A percentile compares a stretch with the other conserved stretches of the same genome.
These are phyloP conservation scores for Gortyna flavago DNA, from an alignment of 2,888 invertebrate genomes.

Conservation along the genomic window DNA sequence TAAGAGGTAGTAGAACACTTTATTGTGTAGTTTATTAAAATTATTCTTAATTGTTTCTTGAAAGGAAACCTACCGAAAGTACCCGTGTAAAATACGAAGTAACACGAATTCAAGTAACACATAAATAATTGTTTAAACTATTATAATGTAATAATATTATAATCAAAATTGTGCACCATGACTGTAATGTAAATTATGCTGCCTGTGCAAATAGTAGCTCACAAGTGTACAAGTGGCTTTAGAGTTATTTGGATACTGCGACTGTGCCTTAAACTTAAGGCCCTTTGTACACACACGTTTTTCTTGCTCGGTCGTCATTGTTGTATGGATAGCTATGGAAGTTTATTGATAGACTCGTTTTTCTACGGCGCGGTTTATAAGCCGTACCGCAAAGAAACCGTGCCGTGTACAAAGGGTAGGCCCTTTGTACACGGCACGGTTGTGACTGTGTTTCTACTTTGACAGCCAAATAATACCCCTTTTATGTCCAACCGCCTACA, in stretches of 20 bases:
- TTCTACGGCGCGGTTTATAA: neutral
- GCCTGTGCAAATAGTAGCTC: neutral
- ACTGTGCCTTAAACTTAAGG: neutral
- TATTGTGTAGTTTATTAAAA: conserved; percentile 9
- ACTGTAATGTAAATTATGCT: neutral
- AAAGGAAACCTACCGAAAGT: neutral
- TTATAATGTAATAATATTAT: neutral
- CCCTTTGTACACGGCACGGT: too few relatives aligned
- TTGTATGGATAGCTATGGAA: too few relatives aligned
- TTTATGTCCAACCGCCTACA: neutral
- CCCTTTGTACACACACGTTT: neutral
- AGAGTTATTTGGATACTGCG: neutral
- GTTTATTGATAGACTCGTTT: neutral
- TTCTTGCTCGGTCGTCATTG: neutral
- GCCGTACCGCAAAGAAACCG: neutral
- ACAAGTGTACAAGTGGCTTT: neutral
- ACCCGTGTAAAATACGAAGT: neutral
- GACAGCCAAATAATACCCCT: neutral
- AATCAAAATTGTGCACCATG: neutral
- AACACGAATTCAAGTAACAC: neutral
- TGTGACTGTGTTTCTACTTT: neutral
- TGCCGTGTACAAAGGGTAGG: neutral
- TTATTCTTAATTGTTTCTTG: conserved; percentile 2
- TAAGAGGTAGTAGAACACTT: neutral
- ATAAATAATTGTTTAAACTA: neutral